Evolutionary conservation across 2,888 invertebrate species (phyloP).

Genomic region (Eudasyphora cyanicolor): DNA sequence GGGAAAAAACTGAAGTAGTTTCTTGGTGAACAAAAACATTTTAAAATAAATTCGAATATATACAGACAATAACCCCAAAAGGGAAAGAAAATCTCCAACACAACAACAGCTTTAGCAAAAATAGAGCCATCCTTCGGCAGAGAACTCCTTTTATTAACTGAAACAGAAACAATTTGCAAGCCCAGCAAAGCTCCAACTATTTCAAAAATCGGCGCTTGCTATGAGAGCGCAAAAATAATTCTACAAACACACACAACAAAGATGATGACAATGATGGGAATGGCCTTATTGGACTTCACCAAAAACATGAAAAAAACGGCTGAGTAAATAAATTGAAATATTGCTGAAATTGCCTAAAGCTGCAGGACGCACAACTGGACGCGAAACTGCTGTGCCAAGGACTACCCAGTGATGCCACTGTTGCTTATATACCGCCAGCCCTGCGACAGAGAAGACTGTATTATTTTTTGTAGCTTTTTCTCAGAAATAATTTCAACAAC

Average conservation of each 20-base stretch:
- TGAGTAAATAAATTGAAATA: slow-evolving; percentile 64
- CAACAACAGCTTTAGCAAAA: background rate
- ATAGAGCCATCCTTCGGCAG: background rate
- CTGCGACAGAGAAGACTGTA: slow-evolving; percentile 11
- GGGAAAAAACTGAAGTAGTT: background rate
- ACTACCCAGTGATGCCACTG: background rate
- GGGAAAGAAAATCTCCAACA: background rate
- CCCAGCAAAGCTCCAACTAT: background rate
- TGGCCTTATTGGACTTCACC: background rate
- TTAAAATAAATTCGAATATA: no score
- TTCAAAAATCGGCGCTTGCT: background rate
- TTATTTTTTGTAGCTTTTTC: slow-evolving; percentile 36
- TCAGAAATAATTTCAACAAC: slow-evolving; percentile 32
- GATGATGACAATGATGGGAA: background rate
- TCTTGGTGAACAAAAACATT: no score
- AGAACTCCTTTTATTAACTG: background rate
- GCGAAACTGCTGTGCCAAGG: background rate
- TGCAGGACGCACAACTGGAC: slow-evolving; percentile 29
- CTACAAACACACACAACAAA: background rate
- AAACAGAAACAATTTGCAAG: background rate
- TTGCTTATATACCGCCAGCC: slow-evolving; percentile 21
- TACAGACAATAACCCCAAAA: background rate
- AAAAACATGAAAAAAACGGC: slow-evolving; percentile 23
- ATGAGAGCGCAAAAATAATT: background rate
- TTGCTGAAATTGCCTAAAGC: slow-evolving; percentile 60